A percentile compares a stretch with the other conserved stretches of the same genome.
These are phyloP conservation scores for Elysia crispata DNA, from an alignment of 2,888 invertebrate genomes.

Conservation along the genomic window DNA sequence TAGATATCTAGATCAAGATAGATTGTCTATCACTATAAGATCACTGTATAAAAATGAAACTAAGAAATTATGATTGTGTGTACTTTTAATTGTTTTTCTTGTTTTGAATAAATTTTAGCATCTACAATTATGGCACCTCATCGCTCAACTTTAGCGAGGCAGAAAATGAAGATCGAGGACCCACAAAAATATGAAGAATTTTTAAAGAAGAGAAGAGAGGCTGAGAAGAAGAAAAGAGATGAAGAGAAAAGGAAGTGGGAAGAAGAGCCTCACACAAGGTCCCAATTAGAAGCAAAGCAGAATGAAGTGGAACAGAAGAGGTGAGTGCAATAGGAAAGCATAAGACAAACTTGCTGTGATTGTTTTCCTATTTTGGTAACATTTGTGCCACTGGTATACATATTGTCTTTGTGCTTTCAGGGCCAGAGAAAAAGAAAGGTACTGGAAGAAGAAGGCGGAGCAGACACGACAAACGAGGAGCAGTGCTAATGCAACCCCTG, in stretches of 20 bases:
- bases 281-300: background rate
- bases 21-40: too few relatives aligned
- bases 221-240: background rate
- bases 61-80: too few relatives aligned
- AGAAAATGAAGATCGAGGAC: background rate
- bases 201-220: constrained; percentile 2
- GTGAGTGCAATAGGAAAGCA: background rate
- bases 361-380: too few relatives aligned
- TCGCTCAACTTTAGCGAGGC: background rate
- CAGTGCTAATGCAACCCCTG: background rate
- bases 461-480: too few relatives aligned
- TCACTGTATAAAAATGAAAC: too few relatives aligned
- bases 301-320: background rate
- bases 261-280: background rate
- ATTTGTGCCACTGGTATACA: too few relatives aligned
- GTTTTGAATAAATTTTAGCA: too few relatives aligned
- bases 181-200: background rate
- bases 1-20: too few relatives aligned
- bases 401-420: background rate
- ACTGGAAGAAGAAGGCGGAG: background rate
- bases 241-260: background rate
- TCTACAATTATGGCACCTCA: background rate
- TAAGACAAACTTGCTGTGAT: too few relatives aligned
- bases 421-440: background rate
- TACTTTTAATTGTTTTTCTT: too few relatives aligned